phyloP scores from a whole-genome alignment of 1,140 invertebrate species.

The Gerris buenoi region DNA sequence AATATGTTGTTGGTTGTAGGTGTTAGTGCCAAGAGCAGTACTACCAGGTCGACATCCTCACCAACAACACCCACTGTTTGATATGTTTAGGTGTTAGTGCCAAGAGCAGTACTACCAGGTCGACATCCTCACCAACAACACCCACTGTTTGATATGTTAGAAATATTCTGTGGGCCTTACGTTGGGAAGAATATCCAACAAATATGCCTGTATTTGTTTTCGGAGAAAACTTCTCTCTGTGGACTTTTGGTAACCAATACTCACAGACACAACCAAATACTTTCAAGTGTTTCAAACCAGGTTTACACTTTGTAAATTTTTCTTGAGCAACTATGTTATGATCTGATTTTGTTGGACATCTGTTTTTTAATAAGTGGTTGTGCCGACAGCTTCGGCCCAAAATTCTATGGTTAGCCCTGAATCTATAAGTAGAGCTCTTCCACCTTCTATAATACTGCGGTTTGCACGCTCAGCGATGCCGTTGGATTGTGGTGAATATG shows the following conservation, averaged over 20 bases:
- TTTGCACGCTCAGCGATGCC: conserved; percentile 29
- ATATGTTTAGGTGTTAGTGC: no score
- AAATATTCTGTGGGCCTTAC: background rate
- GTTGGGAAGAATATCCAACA: conserved; percentile 2
- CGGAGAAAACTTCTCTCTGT: conserved; percentile 10
- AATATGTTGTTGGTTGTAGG: no score
- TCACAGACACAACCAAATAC: conserved; percentile 27
- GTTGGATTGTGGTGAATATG: conserved; percentile 29
- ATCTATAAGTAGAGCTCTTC: conserved; percentile 25
- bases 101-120: no score
- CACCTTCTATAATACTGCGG: conserved; percentile 25
- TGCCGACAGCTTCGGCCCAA: conserved; percentile 25
- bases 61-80: no score
- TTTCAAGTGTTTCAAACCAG: conserved; percentile 21
- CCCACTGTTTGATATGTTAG: no score
- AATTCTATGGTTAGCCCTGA: conserved; percentile 19
- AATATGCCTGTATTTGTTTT: background rate
- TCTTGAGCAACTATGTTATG: conserved; percentile 21
- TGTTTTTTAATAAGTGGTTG: conserved; percentile 23
- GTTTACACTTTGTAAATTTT: conserved; percentile 23
- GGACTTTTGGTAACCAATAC: conserved; percentile 19
- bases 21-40: no score
- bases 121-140: no score
- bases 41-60: no score
- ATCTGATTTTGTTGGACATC: conserved; percentile 16